Evolutionary conservation across 2,888 invertebrate genomes (phyloP).

Genomic region (Eristalinus aeneus): DNA sequence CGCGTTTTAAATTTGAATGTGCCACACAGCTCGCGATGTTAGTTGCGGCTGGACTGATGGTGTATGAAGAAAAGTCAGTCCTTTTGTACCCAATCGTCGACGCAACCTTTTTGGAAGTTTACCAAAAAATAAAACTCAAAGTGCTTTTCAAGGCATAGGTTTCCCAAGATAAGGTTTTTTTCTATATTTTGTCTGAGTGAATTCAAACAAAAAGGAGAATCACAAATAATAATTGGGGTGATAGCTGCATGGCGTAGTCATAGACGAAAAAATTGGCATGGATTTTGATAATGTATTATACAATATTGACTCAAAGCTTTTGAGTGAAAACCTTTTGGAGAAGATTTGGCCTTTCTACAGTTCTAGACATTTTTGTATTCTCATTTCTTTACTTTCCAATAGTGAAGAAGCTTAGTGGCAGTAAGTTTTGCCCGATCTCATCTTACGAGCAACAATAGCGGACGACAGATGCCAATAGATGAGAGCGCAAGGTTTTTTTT

Average conservation of each 20-base stretch:
- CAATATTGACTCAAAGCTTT: constrained; percentile 13
- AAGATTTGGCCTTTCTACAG: too few relatives aligned
- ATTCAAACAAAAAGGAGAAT: not conserved
- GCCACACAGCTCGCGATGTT: constrained; percentile 49
- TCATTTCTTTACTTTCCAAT: constrained; percentile 7
- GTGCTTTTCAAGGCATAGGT: not conserved
- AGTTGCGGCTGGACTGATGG: constrained; percentile 59
- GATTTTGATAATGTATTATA: not conserved
- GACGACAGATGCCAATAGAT: not conserved
- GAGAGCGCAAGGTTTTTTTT: not conserved
- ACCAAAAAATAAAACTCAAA: constrained; percentile 20
- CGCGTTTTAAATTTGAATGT: too few relatives aligned
- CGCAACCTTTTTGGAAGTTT: constrained; percentile 37
- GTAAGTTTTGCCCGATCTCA: not conserved
- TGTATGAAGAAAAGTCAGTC: constrained; percentile 19
- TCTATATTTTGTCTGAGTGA: not conserved
- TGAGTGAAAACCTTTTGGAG: not conserved
- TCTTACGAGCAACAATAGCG: not conserved
- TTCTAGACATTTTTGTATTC: not conserved
- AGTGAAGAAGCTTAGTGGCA: not conserved
- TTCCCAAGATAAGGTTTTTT: not conserved
- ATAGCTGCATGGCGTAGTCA: not conserved
- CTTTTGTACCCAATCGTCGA: constrained; percentile 45
- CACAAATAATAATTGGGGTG: not conserved
- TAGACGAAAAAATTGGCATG: not conserved